Evolutionary conservation across 2,888 invertebrate species (phyloP).

Genomic region (Eilema sororculum): DNA sequence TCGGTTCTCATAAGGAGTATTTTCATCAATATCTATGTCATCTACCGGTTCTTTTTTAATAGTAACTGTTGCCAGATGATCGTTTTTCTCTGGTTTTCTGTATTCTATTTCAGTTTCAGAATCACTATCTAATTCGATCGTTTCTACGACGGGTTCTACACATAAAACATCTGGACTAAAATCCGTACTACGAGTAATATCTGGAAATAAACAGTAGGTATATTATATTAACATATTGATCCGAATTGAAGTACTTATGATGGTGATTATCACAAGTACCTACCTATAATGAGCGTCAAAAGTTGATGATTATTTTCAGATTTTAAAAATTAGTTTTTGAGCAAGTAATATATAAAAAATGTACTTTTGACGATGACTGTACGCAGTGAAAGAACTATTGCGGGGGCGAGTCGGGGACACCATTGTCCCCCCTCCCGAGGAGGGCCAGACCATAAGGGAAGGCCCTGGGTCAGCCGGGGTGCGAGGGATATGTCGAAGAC

Average conservation of each 20-base stretch:
- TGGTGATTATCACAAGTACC: too few species aligned
- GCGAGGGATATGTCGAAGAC: too few species aligned
- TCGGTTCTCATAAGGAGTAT: slow-evolving; percentile 18
- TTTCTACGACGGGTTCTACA: slow-evolving; percentile 72
- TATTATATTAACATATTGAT: background rate
- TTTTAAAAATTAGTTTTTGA: too few species aligned
- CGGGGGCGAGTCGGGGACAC: too few species aligned
- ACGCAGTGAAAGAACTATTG: background rate
- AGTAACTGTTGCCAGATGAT: background rate
- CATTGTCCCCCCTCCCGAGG: too few species aligned
- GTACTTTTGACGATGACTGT: too few species aligned
- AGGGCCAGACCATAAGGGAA: too few species aligned
- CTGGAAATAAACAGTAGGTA: slow-evolving; percentile 32
- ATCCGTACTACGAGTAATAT: slow-evolving; percentile 60
- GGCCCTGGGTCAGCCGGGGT: too few species aligned
- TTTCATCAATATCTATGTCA: slow-evolving; percentile 23
- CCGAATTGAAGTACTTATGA: too few species aligned
- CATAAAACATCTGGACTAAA: slow-evolving; percentile 64
- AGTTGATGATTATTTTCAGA: too few species aligned
- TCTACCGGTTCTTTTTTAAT: slow-evolving; percentile 51
- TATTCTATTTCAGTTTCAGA: slow-evolving; percentile 55
- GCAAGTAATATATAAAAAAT: too few species aligned
- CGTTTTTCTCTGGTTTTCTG: background rate
- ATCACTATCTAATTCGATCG: slow-evolving; percentile 65
- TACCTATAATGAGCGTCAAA: too few species aligned